Base-by-base conservation (phyloP, 2,888 invertebrate genomes). In the Diplolepis rosae region DNA sequence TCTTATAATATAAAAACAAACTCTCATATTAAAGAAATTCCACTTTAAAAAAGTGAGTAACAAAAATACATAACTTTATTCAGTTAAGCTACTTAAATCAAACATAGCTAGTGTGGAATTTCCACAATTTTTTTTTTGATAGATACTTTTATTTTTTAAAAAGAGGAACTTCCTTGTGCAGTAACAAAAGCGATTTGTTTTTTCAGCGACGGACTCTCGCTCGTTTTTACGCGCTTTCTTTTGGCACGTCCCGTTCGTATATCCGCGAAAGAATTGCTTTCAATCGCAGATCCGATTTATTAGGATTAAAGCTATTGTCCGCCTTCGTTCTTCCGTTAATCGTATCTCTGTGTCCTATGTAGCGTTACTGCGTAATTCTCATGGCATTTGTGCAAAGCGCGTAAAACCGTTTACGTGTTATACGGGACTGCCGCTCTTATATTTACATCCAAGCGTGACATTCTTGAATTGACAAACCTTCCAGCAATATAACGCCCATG, bases 291-390 rank as follows among this genome's bases (percentile, higher is more conserved):
- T 61, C 61, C 61, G 61, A 61, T 61, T 61, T 61, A 39, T 61
- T 39, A 61, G 61, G 61, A 61, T 61, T 61, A 56, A 35, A 56
- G 35, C 56, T 2, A 56, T 56, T 56, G 56, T 56, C 35, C 22
- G 56, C 56, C 56, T 56, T 56, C 56, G 35, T 22, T 56, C 56
- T 56, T 18, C 61, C 39, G 39, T 61, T 61, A 61, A 61, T 61
- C 61, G 39, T 39, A 61, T 39, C 61, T 61, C 39, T n/a, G 61
- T 15, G 39, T 39, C 15, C 32, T 22, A 39, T 61, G 54, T 54
- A 61, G 73, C 73, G 76, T 73, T 70, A 35, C 69, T 72, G 71
- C 69, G 77, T 76, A 79, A 72, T 72, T 71, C 65, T 39, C 67
- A 56, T 61, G 69, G 52, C 73, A 71, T 75, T 74, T 71, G 48